Evolutionary conservation across 2,888 invertebrate genomes (phyloP).

Genomic region (Buathra laborator): DNA sequence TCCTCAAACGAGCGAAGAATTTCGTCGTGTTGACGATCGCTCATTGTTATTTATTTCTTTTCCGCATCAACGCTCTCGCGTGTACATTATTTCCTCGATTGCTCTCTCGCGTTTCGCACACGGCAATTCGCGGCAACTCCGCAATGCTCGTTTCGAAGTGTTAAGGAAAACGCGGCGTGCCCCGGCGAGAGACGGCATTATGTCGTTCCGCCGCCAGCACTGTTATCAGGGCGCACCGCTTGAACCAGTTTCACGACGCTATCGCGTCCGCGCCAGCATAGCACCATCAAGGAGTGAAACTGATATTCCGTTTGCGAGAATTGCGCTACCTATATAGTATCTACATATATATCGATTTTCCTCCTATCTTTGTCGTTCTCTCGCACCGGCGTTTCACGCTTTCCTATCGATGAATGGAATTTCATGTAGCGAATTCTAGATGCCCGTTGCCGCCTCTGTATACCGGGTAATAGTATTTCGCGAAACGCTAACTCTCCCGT

Average conservation of each 20-base stretch:
- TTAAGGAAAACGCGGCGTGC: not conserved
- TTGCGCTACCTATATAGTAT: constrained; percentile 23
- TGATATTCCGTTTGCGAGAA: constrained; percentile 66
- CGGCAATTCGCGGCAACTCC: not conserved
- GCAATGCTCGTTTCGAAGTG: no score
- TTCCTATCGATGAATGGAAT: constrained; percentile 62
- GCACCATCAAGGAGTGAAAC: constrained; percentile 20
- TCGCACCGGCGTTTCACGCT: constrained; percentile 19
- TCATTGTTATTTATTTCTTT: not conserved
- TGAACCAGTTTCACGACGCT: constrained; percentile 68
- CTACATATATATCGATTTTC: constrained; percentile 23
- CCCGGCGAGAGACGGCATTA: constrained; percentile 22
- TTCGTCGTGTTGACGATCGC: not conserved
- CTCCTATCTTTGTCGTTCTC: constrained; percentile 22
- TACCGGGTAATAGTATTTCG: constrained; percentile 25
- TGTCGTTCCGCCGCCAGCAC: constrained; percentile 1
- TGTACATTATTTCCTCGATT: not conserved
- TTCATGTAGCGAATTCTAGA: constrained; percentile 38
- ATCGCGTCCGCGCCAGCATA: constrained; percentile 53
- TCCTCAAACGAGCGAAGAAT: not conserved
- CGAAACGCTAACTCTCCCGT: constrained; percentile 18
- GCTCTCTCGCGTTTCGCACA: not conserved
- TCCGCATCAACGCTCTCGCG: not conserved
- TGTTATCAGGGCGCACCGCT: constrained; percentile 60
- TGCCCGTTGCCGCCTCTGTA: not conserved